Conservation (phyloP, 2,113 vertebrate species). For the Terrapene triunguis region DNA sequence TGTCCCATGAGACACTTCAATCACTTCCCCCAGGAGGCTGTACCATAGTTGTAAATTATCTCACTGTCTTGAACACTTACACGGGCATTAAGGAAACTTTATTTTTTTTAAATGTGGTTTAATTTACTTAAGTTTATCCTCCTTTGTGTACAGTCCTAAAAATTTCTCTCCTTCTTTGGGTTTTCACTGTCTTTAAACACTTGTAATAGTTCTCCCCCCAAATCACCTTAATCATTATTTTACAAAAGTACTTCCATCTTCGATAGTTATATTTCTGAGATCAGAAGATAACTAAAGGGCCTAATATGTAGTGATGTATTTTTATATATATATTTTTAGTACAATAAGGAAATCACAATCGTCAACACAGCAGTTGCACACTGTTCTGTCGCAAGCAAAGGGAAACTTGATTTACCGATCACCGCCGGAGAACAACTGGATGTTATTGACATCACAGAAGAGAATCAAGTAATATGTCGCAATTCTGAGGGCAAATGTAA, state of each 20-base stretch:
- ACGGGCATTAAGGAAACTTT: background rate
- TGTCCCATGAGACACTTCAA: background rate
- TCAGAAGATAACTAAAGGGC: background rate
- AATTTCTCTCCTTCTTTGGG: background rate
- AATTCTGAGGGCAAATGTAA: constrained; percentile 83
- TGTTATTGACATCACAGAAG: constrained; percentile 69
- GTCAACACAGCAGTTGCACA: constrained; percentile 65
- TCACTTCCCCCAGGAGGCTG: background rate
- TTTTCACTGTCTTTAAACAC: background rate
- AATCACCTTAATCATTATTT: background rate
- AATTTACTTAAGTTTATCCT: background rate
- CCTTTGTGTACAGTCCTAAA: background rate
- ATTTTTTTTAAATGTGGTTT: background rate
- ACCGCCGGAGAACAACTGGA: constrained; percentile 81
- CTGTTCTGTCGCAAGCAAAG: constrained; percentile 55
- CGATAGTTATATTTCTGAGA: background rate
- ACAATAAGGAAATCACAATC: constrained; percentile 73
- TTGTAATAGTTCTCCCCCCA: background rate
- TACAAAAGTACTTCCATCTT: background rate
- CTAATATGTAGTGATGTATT: rapidly evolving
- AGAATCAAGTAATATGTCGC: constrained; percentile 77
- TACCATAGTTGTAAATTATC: background rate
- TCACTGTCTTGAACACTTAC: background rate
- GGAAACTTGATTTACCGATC: constrained; percentile 70
- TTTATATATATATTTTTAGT: constrained; percentile 44